phyloP scores from a whole-genome alignment of 2,113 vertebrate genomes.

The Casuarius casuarius region DNA sequence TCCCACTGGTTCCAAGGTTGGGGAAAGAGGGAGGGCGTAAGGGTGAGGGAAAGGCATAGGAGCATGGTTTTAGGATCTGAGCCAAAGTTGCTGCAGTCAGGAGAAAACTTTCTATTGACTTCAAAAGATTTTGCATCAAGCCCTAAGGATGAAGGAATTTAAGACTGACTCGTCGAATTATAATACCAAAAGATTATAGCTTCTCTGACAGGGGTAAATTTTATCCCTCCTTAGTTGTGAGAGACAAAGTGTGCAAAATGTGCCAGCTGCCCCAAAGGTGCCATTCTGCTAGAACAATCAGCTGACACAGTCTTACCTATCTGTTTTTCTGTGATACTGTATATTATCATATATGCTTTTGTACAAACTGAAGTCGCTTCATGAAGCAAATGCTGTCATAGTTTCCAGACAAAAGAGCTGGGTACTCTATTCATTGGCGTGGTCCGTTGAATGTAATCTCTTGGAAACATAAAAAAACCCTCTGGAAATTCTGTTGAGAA shows the following conservation, averaged over 20 bases:
- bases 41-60: conserved; percentile 5
- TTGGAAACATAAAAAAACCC: conserved; percentile 12
- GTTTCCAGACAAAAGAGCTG: not conserved
- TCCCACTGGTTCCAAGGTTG: not conserved
- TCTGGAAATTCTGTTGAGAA: conserved; percentile 36
- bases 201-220: conserved; percentile 32
- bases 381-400: not conserved
- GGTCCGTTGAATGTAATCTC: not conserved
- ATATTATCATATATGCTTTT: not conserved
- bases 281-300: not conserved
- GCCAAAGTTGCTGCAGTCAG: conserved; percentile 32
- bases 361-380: not conserved
- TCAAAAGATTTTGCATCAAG: conserved; percentile 60
- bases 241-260: conserved; percentile 1
- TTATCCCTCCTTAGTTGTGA: conserved; percentile 1
- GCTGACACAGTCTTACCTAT: not conserved
- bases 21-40: not conserved
- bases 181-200: conserved; percentile 38
- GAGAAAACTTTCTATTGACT: conserved; percentile 30
- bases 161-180: conserved; percentile 42
- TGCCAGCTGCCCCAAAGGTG: not conserved
- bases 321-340: not conserved
- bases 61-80: not conserved
- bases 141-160: conserved; percentile 15
- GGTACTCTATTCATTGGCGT: not conserved